Percentiles rank a stretch among this genome's conserved stretches.
These are phyloP conservation scores for Coenonympha glycerion DNA, from an alignment of 2,888 invertebrate genomes.

Conservation along the genomic window DNA sequence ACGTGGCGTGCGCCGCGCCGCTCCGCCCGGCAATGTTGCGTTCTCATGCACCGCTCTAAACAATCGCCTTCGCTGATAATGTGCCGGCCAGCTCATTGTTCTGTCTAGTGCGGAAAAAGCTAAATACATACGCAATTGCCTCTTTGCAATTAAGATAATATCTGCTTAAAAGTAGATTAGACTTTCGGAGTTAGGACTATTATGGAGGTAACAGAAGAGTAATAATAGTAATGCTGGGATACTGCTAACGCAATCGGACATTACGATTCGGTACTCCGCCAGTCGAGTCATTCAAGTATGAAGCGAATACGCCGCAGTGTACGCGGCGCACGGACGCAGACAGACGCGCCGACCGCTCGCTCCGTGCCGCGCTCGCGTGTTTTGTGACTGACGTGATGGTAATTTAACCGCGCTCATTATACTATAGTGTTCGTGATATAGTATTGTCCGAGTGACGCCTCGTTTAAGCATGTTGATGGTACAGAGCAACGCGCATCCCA, in stretches of 20 bases:
- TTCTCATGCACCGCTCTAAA: conserved; percentile 56
- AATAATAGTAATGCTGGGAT: conserved; percentile 12
- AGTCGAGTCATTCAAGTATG: background rate
- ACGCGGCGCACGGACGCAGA: conserved; percentile 54
- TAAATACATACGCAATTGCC: conserved; percentile 15
- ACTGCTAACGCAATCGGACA: conserved; percentile 23
- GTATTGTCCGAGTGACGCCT: conserved; percentile 68
- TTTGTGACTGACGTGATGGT: conserved; percentile 48
- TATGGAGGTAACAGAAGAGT: conserved; percentile 9
- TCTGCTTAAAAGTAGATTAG: background rate
- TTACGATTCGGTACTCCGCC: conserved; percentile 25
- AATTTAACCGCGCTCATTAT: conserved; percentile 64
- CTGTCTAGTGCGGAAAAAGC: background rate
- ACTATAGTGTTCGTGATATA: conserved; percentile 68
- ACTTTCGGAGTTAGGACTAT: background rate
- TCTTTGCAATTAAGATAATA: background rate
- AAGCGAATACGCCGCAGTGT: conserved; percentile 40
- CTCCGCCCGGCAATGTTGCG: conserved; percentile 25
- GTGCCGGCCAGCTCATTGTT: conserved; percentile 43
- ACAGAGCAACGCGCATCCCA: conserved; percentile 75
- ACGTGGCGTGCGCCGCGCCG: conserved; percentile 36
- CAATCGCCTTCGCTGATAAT: conserved; percentile 42
- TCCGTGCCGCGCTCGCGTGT: conserved; percentile 45
- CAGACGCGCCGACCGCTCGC: conserved; percentile 49
- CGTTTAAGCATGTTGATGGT: conserved; percentile 70